Conservation (phyloP, 1,140 invertebrate species). For the Leptopilina boulardi region DNA sequence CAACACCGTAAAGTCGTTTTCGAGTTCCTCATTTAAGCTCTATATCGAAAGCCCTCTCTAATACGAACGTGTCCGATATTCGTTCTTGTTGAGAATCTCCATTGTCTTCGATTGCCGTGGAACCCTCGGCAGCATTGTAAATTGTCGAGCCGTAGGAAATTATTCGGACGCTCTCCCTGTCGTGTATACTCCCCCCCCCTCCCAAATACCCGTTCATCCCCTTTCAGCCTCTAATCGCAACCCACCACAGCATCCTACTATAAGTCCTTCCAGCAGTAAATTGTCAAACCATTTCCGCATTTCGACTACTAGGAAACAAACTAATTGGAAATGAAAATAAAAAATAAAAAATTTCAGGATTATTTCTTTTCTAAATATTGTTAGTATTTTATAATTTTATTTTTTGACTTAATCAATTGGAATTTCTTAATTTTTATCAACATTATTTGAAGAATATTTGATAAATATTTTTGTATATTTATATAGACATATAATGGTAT, state of each 20-base stretch:
- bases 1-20: not conserved
- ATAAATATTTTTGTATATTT: too few species aligned
- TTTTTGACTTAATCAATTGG: too few species aligned
- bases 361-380: too few species aligned
- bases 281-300: constrained; percentile 15
- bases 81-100: constrained; percentile 15
- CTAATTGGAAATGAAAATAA: not conserved
- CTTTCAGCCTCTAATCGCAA: constrained; percentile 13
- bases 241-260: constrained; percentile 2
- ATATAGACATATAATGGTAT: too few species aligned
- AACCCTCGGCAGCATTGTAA: constrained; percentile 20
- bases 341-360: not conserved
- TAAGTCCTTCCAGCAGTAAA: constrained; percentile 1
- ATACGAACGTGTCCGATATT: constrained; percentile 29
- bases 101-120: constrained; percentile 16
- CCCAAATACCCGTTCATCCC: constrained; percentile 12
- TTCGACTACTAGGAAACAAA: not conserved
- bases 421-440: too few species aligned
- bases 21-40: constrained; percentile 15
- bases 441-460: too few species aligned
- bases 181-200: too few species aligned
- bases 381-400: too few species aligned
- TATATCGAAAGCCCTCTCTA: constrained; percentile 23
- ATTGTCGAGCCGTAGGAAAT: constrained; percentile 25
- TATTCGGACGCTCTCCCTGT: constrained; percentile 16